A percentile compares a stretch with the other conserved stretches of the same genome.
Evolutionary conservation across 2,888 invertebrate genomes (phyloP).

Genomic region (Caradrina clavipalpis): DNA sequence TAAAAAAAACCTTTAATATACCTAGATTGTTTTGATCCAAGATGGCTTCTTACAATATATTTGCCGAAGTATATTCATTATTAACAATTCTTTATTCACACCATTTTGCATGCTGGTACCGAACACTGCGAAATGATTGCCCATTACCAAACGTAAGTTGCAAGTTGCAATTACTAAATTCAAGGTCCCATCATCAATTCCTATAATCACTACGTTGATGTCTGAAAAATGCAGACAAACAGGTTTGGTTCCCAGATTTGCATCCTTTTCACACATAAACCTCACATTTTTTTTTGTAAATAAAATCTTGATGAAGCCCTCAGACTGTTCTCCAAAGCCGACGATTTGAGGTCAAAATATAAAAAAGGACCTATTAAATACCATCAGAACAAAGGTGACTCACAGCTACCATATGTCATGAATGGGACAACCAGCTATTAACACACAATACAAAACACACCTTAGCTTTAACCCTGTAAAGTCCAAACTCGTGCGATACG

Average conservation of each 20-base stretch:
- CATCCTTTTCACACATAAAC: slow-evolving; percentile 11
- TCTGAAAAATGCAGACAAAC: slow-evolving; percentile 11
- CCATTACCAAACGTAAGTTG: too few relatives aligned
- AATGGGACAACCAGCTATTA: slow-evolving; percentile 30
- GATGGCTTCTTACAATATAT: too few relatives aligned
- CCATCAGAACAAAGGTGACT: slow-evolving; percentile 61
- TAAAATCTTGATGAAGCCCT: slow-evolving; percentile 35
- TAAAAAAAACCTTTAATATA: too few relatives aligned
- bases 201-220: too few relatives aligned
- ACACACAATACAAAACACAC: slow-evolving; percentile 29
- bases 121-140: too few relatives aligned
- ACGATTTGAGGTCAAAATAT: slow-evolving; percentile 62
- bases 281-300: slow-evolving; percentile 1
- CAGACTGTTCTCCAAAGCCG: slow-evolving; percentile 40
- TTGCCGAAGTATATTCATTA: too few relatives aligned
- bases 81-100: too few relatives aligned
- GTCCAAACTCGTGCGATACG: slow-evolving; percentile 36
- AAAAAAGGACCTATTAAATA: slow-evolving; percentile 45
- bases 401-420: slow-evolving; percentile 58
- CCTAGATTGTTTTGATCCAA: too few relatives aligned
- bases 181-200: background rate
- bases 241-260: slow-evolving; percentile 11
- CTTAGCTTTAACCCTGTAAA: slow-evolving; percentile 6
- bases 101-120: too few relatives aligned
- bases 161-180: background rate